Percentiles rank a stretch among this genome's conserved stretches.
phyloP scores from a whole-genome alignment of 2,113 vertebrate species.

The Lepus americanus region DNA sequence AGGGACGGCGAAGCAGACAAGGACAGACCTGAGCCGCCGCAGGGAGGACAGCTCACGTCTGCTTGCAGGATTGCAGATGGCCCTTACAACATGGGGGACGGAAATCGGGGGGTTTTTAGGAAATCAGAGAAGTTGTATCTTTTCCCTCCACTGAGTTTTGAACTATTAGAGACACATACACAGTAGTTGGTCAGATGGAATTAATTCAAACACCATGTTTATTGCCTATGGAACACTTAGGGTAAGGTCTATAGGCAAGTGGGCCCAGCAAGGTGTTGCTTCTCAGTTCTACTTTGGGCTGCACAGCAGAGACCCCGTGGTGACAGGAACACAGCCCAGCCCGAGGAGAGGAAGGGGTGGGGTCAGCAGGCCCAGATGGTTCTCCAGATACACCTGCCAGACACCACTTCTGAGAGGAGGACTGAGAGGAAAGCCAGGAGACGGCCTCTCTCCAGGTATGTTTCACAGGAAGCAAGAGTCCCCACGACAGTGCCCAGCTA shows the following conservation, averaged over 20 bases:
- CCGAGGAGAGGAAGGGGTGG: background rate
- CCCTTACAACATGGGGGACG: background rate
- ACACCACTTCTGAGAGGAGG: background rate
- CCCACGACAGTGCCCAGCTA: background rate
- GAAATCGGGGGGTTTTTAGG: background rate
- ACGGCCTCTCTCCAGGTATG: background rate
- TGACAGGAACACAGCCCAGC: background rate
- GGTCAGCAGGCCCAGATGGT: background rate
- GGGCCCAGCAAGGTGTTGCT: background rate
- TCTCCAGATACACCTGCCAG: background rate
- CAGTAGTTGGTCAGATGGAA: background rate
- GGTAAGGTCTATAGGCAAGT: background rate
- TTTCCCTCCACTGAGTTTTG: background rate
- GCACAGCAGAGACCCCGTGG: background rate
- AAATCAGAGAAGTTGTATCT: slow-evolving; percentile 7
- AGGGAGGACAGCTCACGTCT: background rate
- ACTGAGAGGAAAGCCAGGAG: background rate
- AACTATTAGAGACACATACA: background rate
- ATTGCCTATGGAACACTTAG: background rate
- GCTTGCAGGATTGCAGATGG: too few relatives aligned
- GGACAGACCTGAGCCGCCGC: background rate
- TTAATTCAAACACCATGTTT: background rate
- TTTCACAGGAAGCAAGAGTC: background rate
- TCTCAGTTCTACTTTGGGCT: background rate
- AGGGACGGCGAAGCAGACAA: background rate